Evolutionary conservation across 2,888 invertebrate species (phyloP).

Genomic region (Lobophora halterata): DNA sequence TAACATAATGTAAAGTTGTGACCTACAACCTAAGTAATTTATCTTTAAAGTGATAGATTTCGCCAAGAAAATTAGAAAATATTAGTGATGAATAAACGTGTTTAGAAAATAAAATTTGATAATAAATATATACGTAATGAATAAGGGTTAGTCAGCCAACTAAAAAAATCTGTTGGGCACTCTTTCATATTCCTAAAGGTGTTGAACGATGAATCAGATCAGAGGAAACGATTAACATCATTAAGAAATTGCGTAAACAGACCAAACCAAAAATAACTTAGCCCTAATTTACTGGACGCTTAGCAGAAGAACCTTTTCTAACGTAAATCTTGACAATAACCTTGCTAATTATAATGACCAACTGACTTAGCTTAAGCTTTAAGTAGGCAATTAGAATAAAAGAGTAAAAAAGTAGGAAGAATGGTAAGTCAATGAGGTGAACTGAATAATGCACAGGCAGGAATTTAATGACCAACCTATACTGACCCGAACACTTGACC

Average conservation of each 20-base stretch:
- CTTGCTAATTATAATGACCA: slow-evolving; percentile 14
- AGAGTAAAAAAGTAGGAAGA: slow-evolving; percentile 24
- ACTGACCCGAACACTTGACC: slow-evolving; percentile 59
- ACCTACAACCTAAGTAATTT: slow-evolving; percentile 4
- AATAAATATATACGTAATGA: no score
- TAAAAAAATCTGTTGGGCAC: neutral
- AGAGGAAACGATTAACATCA: slow-evolving; percentile 10
- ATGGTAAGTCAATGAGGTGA: slow-evolving; percentile 18
- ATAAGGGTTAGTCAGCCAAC: no score
- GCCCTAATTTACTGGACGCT: slow-evolving; percentile 6
- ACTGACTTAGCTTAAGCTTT: slow-evolving; percentile 5
- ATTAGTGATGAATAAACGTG: slow-evolving; percentile 8
- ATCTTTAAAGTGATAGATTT: slow-evolving; percentile 11
- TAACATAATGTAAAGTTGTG: slow-evolving; percentile 14
- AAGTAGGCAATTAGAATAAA: slow-evolving; percentile 17
- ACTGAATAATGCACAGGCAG: slow-evolving; percentile 27
- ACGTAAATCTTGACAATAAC: slow-evolving; percentile 5
- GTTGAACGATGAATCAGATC: slow-evolving; percentile 7
- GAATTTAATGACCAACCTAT: slow-evolving; percentile 38
- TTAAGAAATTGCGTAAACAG: slow-evolving; percentile 4
- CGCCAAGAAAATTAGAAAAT: slow-evolving; percentile 5
- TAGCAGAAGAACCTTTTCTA: slow-evolving; percentile 1
- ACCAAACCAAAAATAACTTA: slow-evolving; percentile 3
- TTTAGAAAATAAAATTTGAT: no score
- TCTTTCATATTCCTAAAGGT: neutral